Evolutionary conservation across 1,140 invertebrate species (phyloP).

Genomic region (Euura saliciscinereae): DNA sequence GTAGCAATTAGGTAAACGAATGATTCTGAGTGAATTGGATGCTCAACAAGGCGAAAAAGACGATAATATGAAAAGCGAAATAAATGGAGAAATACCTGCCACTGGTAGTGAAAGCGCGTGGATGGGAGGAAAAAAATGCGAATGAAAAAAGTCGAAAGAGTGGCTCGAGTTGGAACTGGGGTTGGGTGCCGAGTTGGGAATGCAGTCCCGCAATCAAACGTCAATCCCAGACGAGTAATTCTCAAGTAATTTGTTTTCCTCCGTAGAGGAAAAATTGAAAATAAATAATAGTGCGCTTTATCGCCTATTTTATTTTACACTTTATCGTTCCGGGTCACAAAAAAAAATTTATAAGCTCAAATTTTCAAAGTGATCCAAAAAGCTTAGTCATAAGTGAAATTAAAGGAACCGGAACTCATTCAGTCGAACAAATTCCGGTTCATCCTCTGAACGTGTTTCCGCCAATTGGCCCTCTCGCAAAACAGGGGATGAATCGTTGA

Average conservation of each 20-base stretch:
- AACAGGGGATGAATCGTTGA: too few relatives aligned
- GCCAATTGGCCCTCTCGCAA: too few relatives aligned
- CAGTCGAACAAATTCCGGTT: not conserved
- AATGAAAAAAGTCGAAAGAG: conserved; percentile 15
- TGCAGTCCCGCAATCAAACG: conserved; percentile 41
- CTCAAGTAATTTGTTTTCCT: conserved; percentile 45
- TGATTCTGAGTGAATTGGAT: conserved; percentile 43
- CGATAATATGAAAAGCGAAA: conserved; percentile 37
- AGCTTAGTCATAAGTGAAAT: too few relatives aligned
- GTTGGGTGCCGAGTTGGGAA: conserved; percentile 22
- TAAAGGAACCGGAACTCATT: not conserved
- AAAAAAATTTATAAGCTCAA: not conserved
- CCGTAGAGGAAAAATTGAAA: conserved; percentile 3
- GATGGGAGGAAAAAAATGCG: not conserved
- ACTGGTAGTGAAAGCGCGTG: not conserved
- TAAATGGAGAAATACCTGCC: conserved; percentile 6
- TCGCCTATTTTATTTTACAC: conserved; percentile 31
- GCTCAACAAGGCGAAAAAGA: conserved; percentile 30
- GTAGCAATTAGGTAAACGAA: conserved; percentile 44
- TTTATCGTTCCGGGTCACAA: conserved; percentile 15
- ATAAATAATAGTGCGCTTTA: conserved; percentile 31
- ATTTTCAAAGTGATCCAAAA: too few relatives aligned
- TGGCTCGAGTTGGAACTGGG: conserved; percentile 29
- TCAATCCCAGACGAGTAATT: conserved; percentile 51
- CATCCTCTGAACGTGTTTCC: not conserved